A percentile compares a stretch with the other conserved stretches of the same genome.
These are phyloP conservation scores for Clunio marinus DNA, from an alignment of 2,888 invertebrate species.

Conservation along the genomic window DNA sequence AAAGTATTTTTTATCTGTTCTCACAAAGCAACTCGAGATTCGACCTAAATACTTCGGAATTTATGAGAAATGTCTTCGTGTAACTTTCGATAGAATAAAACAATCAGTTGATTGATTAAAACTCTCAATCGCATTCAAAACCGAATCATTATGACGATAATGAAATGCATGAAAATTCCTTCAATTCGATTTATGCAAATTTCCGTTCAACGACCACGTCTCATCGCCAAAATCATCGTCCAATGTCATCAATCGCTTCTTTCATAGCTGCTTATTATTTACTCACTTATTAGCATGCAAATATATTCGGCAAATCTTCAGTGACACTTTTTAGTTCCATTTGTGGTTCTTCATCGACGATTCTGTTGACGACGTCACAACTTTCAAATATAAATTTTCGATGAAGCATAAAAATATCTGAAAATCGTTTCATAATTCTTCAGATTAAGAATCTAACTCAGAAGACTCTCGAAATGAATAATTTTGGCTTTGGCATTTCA, in stretches of 20 bases:
- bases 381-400: no score
- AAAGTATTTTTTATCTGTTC: no score
- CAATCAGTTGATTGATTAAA: neutral
- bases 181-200: constrained; percentile 23
- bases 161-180: constrained; percentile 10
- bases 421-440: neutral
- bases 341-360: no score
- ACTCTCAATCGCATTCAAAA: neutral
- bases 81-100: neutral
- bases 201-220: neutral
- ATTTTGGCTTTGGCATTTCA: constrained; percentile 2
- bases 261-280: no score
- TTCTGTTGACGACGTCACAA: no score
- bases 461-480: neutral
- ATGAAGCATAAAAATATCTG: neutral
- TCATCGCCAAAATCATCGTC: no score
- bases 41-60: no score
- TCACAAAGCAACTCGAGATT: no score
- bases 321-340: neutral
- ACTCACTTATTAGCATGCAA: neutral
- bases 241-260: no score
- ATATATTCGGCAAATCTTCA: neutral
- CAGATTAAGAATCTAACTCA: neutral
- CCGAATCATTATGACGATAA: neutral
- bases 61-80: neutral